These are phyloP conservation scores for Decapterus maruadsi DNA, from an alignment of 2,797 vertebrate genomes.

Conservation along the genomic window DNA sequence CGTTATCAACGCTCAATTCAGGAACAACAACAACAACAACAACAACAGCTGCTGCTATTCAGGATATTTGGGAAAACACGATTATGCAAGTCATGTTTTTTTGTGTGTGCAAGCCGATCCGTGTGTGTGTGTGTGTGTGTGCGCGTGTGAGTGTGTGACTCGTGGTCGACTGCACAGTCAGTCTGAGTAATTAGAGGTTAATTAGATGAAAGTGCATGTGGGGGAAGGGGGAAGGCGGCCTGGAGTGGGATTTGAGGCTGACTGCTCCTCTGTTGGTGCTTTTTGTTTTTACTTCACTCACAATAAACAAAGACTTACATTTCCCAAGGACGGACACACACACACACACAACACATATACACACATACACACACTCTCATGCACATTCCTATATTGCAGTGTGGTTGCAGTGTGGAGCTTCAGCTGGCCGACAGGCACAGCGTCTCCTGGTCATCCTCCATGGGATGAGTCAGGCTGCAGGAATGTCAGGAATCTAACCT, in stretches of 20 bases:
- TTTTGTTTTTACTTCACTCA: constrained; percentile 57
- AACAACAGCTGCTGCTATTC: no score
- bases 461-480: constrained; percentile 78
- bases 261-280: constrained; percentile 56
- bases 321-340: constrained; percentile 60
- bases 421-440: constrained; percentile 65
- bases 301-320: constrained; percentile 74
- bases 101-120: not conserved
- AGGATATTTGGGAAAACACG: not conserved
- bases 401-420: constrained; percentile 43
- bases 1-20: not conserved
- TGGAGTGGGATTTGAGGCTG: constrained; percentile 78
- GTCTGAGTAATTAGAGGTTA: constrained; percentile 83
- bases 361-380: constrained; percentile 1
- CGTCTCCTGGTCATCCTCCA: constrained; percentile 68
- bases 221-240: constrained; percentile 76
- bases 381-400: constrained; percentile 22
- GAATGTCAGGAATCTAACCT: constrained; percentile 87
- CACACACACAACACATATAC: constrained; percentile 25
- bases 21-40: no score
- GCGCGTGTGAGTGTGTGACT: constrained; percentile 5
- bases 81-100: constrained; percentile 40
- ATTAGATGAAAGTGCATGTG: constrained; percentile 82
- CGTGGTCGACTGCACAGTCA: constrained; percentile 71
- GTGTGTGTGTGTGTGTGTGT: no score